Base-by-base conservation (phyloP, 2,888 invertebrate genomes). In the Lordiphosa andalusiaca region DNA sequence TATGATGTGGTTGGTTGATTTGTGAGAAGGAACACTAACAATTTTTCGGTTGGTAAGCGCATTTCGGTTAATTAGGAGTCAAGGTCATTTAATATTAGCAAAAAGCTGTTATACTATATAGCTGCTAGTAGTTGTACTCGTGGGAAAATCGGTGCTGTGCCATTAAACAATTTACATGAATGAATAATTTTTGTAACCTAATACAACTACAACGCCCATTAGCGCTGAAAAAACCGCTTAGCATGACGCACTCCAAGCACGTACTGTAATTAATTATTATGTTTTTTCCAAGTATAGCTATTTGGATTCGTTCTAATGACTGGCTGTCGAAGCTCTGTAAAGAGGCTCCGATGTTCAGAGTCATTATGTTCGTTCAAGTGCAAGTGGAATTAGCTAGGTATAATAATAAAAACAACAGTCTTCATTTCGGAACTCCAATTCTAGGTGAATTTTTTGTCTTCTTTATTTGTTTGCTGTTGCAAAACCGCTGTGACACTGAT, bases 141-240 rank as follows among this genome's bases (percentile, higher is more conserved):
- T 77, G 83, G 81, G 83, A 83, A 77, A 72, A 63, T 54, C 23
- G 48, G 55, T 51, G 44, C 53, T 59, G 61, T 55, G n/a, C n/a
- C 65, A 67, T 54, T 66, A 70, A 84, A 73, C 70, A 70, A 73
- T 57, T 59, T 64, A 62, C 53, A 67, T 65, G 51, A 62, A 71
- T 77, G 68, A 65, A 67, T 68, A 70, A 63, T 65, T 63, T 44
- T 40, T 56, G 50, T 53, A 55, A 66, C 38, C 38, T 52, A 51
- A 58, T 56, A 55, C 25, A 13, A 25, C 13, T n/a, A 30, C 30
- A 44, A 44, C 58, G 58, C 51, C 56, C 49, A 33, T 54, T 39
- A 60, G 48, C 49, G 38, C 57, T 33, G 44, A 25, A 39, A 30
- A 53, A n/a, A 33, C 33, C 54, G 49, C 54, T 62, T 63, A 13